Evolutionary conservation across 2,113 vertebrate species (phyloP).

Genomic region (Narcine bancroftii): DNA sequence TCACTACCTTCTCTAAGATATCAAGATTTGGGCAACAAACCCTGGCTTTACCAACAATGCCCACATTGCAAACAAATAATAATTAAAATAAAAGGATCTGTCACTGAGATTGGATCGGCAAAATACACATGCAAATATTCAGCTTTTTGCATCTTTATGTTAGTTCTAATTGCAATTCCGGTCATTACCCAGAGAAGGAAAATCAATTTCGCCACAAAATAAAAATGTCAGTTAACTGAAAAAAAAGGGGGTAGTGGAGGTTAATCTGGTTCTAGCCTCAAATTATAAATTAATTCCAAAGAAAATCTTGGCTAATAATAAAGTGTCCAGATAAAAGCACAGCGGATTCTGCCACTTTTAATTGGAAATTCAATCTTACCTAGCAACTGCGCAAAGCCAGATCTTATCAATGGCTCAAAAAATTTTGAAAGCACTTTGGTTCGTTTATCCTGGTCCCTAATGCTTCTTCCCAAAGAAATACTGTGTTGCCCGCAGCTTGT

Average conservation of each 20-base stretch:
- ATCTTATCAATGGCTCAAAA: background rate
- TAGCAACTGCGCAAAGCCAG: background rate
- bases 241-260: background rate
- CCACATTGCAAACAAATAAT: background rate
- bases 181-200: background rate
- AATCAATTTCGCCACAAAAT: background rate
- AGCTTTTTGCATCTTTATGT: background rate
- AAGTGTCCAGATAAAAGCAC: background rate
- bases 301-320: background rate
- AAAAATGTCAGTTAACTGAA: too few relatives aligned
- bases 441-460: background rate
- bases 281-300: background rate
- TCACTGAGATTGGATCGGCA: background rate
- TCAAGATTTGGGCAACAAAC: too few relatives aligned
- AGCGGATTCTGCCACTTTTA: background rate
- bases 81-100: background rate
- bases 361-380: background rate
- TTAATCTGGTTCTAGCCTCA: background rate
- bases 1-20: too few relatives aligned
- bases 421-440: background rate
- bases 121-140: background rate
- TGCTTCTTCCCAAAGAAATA: background rate
- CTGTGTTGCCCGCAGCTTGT: background rate
- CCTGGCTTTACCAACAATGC: background rate
- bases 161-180: background rate